A percentile compares a stretch with the other conserved stretches of the same genome.
Conservation (phyloP, 1,140 invertebrate species). For the Pollicipes pollicipes region DNA sequence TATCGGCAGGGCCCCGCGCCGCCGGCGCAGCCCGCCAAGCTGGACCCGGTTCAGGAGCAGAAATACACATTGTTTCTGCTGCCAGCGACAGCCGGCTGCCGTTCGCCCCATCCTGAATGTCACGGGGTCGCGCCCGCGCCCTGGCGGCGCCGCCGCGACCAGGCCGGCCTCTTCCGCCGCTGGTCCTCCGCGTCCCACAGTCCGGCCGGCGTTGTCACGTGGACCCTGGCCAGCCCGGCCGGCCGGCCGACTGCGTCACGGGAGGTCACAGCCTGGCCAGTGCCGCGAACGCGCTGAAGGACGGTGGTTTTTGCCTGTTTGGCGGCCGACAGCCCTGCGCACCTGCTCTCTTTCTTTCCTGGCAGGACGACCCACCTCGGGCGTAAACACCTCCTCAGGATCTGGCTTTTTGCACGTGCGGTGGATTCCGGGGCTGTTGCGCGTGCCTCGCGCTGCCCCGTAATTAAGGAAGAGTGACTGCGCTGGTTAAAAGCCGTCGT, state of each 20-base stretch:
- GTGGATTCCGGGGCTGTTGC: neutral
- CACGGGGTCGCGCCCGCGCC: neutral
- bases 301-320: neutral
- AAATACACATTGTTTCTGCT: neutral
- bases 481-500: too few species aligned
- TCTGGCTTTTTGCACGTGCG: neutral
- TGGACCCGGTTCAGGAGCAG: neutral
- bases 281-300: too few species aligned
- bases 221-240: too few species aligned
- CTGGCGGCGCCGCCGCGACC: neutral
- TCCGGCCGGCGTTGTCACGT: too few species aligned
- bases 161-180: too few species aligned
- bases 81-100: neutral
- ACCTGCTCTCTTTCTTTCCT: too few species aligned
- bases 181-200: too few species aligned
- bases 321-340: too few species aligned
- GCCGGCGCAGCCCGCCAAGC: neutral
- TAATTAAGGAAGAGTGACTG: neutral
- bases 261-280: too few species aligned
- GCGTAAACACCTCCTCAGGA: neutral
- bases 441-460: neutral
- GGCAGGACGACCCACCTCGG: too few species aligned
- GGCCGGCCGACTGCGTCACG: too few species aligned
- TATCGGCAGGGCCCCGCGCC: neutral
- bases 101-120: neutral